Evolutionary conservation across 2,113 vertebrate genomes (phyloP), one percentile per base, ranked within the genome.

Genomic region (Sander vitreus): DNA sequence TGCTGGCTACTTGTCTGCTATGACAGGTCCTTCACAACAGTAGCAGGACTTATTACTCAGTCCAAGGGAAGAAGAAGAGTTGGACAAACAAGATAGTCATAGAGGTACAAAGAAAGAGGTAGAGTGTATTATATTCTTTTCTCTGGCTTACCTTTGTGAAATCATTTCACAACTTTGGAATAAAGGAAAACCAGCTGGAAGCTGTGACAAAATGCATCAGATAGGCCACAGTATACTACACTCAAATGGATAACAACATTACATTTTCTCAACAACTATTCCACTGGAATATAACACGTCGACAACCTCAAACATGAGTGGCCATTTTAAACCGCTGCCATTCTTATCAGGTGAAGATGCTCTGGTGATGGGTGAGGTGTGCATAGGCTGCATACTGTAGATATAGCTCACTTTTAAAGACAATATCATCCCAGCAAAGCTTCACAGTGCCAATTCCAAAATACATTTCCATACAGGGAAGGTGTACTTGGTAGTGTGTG

Each of bases 61-160:
- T 57, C 43, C 2, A 62, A 55, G 30, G 45, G 50, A 33, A 47
- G 16, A 68, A n/a, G 11, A 57, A 30, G 51, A 57, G 50, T 33
- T 30, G 48, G 15, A 36, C 7, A 54, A 64, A 36, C 8, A 27
- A 25, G 0, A 53, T 27, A 65, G 15, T 55, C 8, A 66, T 21
- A 67, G 33, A 80, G 36, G 33, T 5, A 64, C 65, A 47, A 67
- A 72, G 43, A 66, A 50, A 76, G 53, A 66, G 25, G 16, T 30
- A 33, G 48, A 65, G 39, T 10, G 39, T 2, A 39, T 39, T 39
- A 39, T 39, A 39, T 39, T 9, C 0, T 54, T 39, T 57, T 54
- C 43, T n/a, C 67, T 15, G 25, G 65, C 72, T 84, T 70, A 82
- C 78, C 68, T 79, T 64, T 66, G 19, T 67, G 60, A 54, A 65